Conservation (phyloP, 92 coral and sea anemone species). For the Actinostola sp. region DNA sequence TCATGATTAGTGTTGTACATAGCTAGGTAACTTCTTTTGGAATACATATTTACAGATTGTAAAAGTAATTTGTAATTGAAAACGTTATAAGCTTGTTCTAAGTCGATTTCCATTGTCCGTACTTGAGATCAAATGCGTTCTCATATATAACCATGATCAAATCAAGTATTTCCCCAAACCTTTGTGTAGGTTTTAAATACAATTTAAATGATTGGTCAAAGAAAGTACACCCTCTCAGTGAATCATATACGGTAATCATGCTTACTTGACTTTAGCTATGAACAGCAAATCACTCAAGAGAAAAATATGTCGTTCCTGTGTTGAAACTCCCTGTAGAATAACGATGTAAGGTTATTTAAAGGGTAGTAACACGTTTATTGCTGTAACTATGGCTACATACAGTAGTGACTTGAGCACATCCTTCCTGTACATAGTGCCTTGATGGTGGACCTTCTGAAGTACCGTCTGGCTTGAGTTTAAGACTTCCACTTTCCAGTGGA, state of each 20-base stretch:
- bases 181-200: too few species aligned
- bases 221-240: too few species aligned
- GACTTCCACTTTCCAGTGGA: conserved; percentile 60
- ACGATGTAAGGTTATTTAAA: neutral
- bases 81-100: too few species aligned
- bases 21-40: too few species aligned
- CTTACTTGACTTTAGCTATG: conserved; percentile 93
- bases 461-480: conserved; percentile 63
- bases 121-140: too few species aligned
- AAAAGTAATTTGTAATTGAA: too few species aligned
- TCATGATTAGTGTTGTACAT: neutral
- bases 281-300: conserved; percentile 84
- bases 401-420: conserved; percentile 80
- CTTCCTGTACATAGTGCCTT: conserved; percentile 77
- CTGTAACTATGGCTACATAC: conserved; percentile 55
- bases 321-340: conserved; percentile 79
- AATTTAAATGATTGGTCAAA: too few species aligned
- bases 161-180: too few species aligned
- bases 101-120: too few species aligned
- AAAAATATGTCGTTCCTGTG: conserved; percentile 87
- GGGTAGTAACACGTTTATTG: neutral
- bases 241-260: neutral
- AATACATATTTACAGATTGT: too few species aligned
- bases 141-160: too few species aligned
- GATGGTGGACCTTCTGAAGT: conserved; percentile 44